Percentiles rank a stretch among this genome's conserved stretches.
Conservation (phyloP, 2,888 invertebrate genomes). For the Caenorhabditis wallacei region DNA sequence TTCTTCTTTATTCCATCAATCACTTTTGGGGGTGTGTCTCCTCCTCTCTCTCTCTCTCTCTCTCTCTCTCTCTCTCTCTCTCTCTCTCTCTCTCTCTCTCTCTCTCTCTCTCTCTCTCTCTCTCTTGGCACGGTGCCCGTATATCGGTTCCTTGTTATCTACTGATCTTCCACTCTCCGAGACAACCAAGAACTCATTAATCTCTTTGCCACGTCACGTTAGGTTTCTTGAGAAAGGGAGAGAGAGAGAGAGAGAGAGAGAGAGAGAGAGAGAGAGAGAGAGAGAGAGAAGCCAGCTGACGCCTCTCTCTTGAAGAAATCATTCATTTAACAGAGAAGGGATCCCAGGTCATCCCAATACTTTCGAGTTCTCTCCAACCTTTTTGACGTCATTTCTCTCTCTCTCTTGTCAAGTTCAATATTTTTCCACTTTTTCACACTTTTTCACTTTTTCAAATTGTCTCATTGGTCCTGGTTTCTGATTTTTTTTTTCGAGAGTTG, state of each 20-base stretch:
- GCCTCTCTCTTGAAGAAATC: constrained; percentile 9
- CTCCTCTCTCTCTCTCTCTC: too few species aligned
- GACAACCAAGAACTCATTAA: constrained; percentile 34
- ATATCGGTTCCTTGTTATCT: constrained; percentile 16
- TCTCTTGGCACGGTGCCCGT: constrained; percentile 52
- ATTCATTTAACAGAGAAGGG: not conserved
- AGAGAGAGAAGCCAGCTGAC: constrained; percentile 33
- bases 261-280: not conserved
- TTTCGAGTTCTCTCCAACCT: not conserved
- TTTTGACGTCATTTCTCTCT: not conserved
- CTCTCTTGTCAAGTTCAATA: not conserved
- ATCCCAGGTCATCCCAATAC: not conserved
- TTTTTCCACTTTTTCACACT: not conserved
- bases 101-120: too few species aligned
- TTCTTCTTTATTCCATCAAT: constrained; percentile 27
- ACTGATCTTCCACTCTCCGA: constrained; percentile 9
- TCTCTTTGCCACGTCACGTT: constrained; percentile 59
- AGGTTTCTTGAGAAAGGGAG: not conserved
- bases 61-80: too few species aligned
- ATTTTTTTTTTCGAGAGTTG: too few species aligned
- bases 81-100: too few species aligned
- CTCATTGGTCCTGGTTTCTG: not conserved
- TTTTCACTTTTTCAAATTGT: constrained; percentile 17
- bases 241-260: not conserved
- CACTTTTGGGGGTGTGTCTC: constrained; percentile 49